Evolutionary conservation across 2,113 vertebrate genomes (phyloP).

Genomic region (Eptesicus fuscus): DNA sequence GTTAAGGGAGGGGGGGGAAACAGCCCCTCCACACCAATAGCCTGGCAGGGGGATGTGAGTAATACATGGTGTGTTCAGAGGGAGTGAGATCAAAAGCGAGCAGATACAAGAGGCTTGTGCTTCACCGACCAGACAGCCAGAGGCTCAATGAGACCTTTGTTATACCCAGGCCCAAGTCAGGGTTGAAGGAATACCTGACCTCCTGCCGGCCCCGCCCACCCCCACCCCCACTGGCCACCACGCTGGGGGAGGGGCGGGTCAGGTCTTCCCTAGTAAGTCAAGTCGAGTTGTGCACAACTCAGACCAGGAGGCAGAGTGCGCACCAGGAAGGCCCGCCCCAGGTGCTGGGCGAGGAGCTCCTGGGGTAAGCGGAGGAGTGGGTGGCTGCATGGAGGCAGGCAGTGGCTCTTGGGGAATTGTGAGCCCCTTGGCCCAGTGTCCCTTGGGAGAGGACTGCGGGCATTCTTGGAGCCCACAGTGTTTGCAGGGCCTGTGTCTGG

Average conservation of each 20-base stretch:
- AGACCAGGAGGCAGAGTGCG: background rate
- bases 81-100: slow-evolving; percentile 84
- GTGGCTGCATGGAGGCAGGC: background rate
- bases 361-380: slow-evolving; percentile 1
- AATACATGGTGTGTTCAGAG: slow-evolving; percentile 79
- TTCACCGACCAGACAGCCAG: slow-evolving; percentile 82
- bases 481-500: background rate
- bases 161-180: slow-evolving; percentile 84
- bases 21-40: slow-evolving; percentile 74
- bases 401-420: background rate
- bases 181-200: slow-evolving; percentile 92
- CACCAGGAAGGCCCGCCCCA: background rate
- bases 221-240: slow-evolving; percentile 24
- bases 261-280: slow-evolving; percentile 18
- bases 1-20: background rate
- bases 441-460: background rate
- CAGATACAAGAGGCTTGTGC: slow-evolving; percentile 92
- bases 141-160: slow-evolving; percentile 95
- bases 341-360: background rate
- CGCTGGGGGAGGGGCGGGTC: background rate
- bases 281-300: slow-evolving; percentile 30
- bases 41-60: slow-evolving; percentile 81
- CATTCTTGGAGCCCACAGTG: background rate
- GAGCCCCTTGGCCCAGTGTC: background rate
- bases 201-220: background rate